Conservation (phyloP, 2,888 invertebrate genomes). For the Luperina nickerlii region DNA sequence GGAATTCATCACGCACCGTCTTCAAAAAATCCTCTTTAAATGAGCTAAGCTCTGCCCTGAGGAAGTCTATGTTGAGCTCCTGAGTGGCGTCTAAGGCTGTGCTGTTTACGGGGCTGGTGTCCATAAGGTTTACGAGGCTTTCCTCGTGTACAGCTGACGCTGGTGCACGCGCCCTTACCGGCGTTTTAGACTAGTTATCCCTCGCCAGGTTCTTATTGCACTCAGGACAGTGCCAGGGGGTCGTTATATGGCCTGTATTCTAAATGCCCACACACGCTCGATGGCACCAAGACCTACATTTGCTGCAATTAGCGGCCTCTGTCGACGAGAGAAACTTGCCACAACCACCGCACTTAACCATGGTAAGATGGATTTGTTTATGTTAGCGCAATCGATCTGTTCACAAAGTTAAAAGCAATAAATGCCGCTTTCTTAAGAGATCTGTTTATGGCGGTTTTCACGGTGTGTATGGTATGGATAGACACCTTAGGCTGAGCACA, state of each 20-base stretch:
- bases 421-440: no score
- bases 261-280: neutral
- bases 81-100: neutral
- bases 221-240: no score
- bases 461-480: no score
- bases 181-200: neutral
- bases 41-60: neutral
- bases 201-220: neutral
- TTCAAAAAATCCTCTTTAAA: conserved; percentile 1
- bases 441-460: no score
- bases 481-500: no score
- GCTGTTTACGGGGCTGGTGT: neutral
- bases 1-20: neutral
- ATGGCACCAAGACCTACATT: no score
- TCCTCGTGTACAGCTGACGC: neutral
- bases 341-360: no score
- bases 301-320: no score
- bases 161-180: neutral
- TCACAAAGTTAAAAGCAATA: no score
- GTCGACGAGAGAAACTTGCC: no score
- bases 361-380: no score
- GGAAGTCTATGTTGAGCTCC: neutral
- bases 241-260: neutral
- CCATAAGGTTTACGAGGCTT: conserved; percentile 1
- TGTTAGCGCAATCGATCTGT: no score